These are phyloP conservation scores for Coenonympha glycerion DNA, from an alignment of 2,888 invertebrate species.

Conservation along the genomic window DNA sequence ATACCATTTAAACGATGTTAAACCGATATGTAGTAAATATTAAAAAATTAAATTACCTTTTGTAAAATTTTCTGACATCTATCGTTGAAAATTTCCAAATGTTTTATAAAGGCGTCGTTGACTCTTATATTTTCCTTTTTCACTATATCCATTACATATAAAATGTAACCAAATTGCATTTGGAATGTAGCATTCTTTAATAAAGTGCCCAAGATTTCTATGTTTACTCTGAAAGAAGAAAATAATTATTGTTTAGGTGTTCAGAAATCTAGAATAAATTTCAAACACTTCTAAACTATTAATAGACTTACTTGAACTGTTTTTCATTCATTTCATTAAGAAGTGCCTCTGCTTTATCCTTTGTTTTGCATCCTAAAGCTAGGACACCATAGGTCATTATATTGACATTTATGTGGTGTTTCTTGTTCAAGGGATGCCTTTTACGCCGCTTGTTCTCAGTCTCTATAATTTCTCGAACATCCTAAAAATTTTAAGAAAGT, in stretches of 20 bases:
- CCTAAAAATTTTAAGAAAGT: constrained; percentile 47
- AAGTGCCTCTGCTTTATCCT: constrained; percentile 78
- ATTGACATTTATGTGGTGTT: constrained; percentile 77
- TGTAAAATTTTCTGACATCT: constrained; percentile 71
- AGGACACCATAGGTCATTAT: constrained; percentile 91
- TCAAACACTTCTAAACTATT: not conserved
- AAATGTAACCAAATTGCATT: constrained; percentile 79
- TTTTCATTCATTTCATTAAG: constrained; percentile 81
- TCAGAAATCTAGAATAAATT: not conserved
- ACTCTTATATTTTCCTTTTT: constrained; percentile 78
- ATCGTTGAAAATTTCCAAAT: constrained; percentile 78
- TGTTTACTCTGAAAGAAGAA: constrained; percentile 77
- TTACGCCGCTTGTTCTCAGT: constrained; percentile 58
- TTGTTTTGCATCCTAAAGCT: constrained; percentile 83
- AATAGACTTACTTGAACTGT: constrained; percentile 74
- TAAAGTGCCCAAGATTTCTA: constrained; percentile 84
- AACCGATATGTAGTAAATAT: not conserved
- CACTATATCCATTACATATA: constrained; percentile 80
- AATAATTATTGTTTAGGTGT: not conserved
- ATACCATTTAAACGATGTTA: too few species aligned
- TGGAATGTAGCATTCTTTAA: constrained; percentile 78
- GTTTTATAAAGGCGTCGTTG: constrained; percentile 76
- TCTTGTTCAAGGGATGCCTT: constrained; percentile 54
- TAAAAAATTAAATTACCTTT: constrained; percentile 38
- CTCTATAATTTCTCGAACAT: constrained; percentile 74